A percentile compares a stretch with the other conserved stretches of the same genome.
These are phyloP conservation scores for Lingula anatina DNA, from an alignment of 2,888 invertebrate genomes.

Conservation along the genomic window DNA sequence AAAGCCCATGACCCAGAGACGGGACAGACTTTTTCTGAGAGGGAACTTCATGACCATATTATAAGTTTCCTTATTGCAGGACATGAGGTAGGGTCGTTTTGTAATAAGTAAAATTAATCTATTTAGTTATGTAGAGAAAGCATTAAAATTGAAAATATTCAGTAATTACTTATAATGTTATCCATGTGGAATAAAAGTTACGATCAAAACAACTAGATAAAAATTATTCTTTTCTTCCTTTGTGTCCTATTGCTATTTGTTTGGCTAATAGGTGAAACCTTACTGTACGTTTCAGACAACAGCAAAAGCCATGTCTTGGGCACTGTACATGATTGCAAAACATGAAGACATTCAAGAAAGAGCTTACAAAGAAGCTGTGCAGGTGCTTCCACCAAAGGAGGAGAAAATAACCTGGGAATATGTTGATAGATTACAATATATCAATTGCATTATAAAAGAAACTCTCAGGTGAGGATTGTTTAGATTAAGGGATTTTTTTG, in stretches of 20 bases:
- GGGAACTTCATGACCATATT: slow-evolving; percentile 20
- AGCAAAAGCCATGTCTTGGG: slow-evolving; percentile 16
- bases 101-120: too few species aligned
- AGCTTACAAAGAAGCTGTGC: slow-evolving; percentile 13
- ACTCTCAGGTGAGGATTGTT: slow-evolving; percentile 19
- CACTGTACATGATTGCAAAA: slow-evolving; percentile 13
- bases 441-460: slow-evolving; percentile 19
- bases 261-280: too few species aligned
- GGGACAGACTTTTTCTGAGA: slow-evolving; percentile 10
- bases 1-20: slow-evolving; percentile 16
- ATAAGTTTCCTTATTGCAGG: slow-evolving; percentile 26
- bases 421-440: slow-evolving; percentile 16
- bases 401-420: slow-evolving; percentile 11
- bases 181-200: too few species aligned
- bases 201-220: too few species aligned
- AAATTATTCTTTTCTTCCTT: too few species aligned
- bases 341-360: slow-evolving; percentile 16
- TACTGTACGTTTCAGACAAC: too few species aligned
- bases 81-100: slow-evolving; percentile 19
- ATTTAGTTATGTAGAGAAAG: too few species aligned
- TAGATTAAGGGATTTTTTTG: too few species aligned
- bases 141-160: too few species aligned
- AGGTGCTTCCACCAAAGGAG: slow-evolving; percentile 5
- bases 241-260: too few species aligned
- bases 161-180: too few species aligned